Conservation (phyloP, 2,113 vertebrate genomes). For the Myrmophylax atrothorax region DNA sequence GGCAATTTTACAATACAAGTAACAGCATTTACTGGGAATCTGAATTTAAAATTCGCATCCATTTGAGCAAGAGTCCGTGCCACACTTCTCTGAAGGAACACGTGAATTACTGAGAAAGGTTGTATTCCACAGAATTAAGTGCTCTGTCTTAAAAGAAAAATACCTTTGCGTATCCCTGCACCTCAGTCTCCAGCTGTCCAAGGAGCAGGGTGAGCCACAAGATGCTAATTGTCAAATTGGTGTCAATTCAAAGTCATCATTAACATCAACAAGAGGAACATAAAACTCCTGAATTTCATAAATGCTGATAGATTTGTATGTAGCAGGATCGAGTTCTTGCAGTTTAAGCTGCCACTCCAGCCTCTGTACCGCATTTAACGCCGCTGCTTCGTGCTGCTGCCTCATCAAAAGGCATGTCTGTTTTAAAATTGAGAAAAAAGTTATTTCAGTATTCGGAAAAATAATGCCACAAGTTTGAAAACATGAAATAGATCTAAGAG, state of each 20-base stretch:
- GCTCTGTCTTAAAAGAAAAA: constrained; percentile 28
- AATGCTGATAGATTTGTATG: constrained; percentile 97
- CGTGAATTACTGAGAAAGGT: constrained; percentile 38
- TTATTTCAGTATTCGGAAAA: neutral
- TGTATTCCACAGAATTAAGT: constrained; percentile 54
- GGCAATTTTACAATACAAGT: constrained; percentile 47
- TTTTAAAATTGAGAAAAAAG: constrained; percentile 21
- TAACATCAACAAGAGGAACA: constrained; percentile 97
- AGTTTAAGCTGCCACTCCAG: constrained; percentile 99
- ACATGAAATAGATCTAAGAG: neutral
- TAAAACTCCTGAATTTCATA: constrained; percentile 98
- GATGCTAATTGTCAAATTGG: constrained; percentile 85
- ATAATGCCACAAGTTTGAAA: neutral
- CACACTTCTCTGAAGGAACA: constrained; percentile 46
- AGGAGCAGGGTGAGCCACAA: neutral
- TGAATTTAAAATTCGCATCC: constrained; percentile 13
- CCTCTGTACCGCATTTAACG: constrained; percentile 95
- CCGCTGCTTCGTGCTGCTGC: constrained; percentile 98
- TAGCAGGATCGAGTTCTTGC: constrained; percentile 95
- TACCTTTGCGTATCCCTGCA: neutral
- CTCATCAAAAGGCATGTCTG: constrained; percentile 98
- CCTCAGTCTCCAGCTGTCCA: constrained; percentile 1
- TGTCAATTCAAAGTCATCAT: constrained; percentile 97
- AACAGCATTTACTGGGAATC: constrained; percentile 58
- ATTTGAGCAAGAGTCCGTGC: neutral